These are phyloP conservation scores for Drosophila seclusa DNA, from an alignment of 2,888 invertebrate genomes.

Conservation along the genomic window DNA sequence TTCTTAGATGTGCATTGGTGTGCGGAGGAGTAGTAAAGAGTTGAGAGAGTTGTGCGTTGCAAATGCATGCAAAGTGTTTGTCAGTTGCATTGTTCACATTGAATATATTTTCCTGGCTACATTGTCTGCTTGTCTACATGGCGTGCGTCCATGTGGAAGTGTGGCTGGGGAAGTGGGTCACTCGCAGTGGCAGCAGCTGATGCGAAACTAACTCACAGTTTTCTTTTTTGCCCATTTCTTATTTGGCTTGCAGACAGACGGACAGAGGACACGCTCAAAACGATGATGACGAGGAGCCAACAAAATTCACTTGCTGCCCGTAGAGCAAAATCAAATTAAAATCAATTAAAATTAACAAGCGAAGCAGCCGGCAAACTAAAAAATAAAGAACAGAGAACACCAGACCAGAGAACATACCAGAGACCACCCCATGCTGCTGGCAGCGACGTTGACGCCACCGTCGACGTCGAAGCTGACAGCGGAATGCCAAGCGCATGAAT, in stretches of 20 bases:
- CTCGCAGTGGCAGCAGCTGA: conserved; percentile 2
- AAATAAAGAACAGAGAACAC: conserved; percentile 37
- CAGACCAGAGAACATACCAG: conserved; percentile 44
- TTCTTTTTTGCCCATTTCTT: conserved; percentile 4
- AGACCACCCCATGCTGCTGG: conserved; percentile 41
- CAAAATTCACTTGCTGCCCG: conserved; percentile 57
- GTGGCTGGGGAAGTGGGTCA: conserved; percentile 41
- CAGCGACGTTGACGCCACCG: conserved; percentile 19
- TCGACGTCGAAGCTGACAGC: conserved; percentile 38
- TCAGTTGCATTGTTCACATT: conserved; percentile 41
- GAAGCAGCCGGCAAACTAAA: conserved; percentile 43
- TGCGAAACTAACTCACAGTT: conserved; percentile 18
- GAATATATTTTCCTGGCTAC: conserved; percentile 40
- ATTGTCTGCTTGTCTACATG: conserved; percentile 39
- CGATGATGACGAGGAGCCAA: conserved; percentile 40
- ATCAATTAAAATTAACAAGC: conserved; percentile 78
- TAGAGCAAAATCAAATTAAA: conserved; percentile 72
- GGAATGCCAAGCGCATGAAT: conserved; percentile 68
- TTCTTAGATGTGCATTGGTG: conserved; percentile 29
- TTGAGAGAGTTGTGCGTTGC: conserved; percentile 27
- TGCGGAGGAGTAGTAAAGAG: conserved; percentile 20
- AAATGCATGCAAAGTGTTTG: conserved; percentile 52
- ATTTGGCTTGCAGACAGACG: conserved; percentile 11
- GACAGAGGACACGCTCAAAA: conserved; percentile 6
- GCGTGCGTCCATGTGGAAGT: conserved; percentile 17